These are phyloP conservation scores for Pseudolycoriella hygida DNA, from an alignment of 2,888 invertebrate species.

Conservation along the genomic window DNA sequence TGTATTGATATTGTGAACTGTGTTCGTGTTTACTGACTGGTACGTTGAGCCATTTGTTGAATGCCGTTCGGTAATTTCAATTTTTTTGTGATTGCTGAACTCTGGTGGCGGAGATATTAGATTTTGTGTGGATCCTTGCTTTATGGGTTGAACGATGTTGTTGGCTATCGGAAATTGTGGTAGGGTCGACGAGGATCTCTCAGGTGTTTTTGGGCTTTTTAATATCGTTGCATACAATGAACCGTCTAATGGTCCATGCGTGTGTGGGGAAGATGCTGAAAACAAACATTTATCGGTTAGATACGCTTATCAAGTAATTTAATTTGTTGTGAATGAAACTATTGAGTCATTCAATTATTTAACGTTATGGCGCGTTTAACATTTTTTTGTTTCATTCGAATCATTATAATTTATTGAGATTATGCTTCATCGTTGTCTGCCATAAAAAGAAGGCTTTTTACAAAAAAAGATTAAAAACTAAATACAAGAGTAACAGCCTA, in stretches of 20 bases:
- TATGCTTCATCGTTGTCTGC: too few relatives aligned
- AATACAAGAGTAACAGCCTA: too few relatives aligned
- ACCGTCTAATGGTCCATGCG: slow-evolving; percentile 75
- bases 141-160: slow-evolving; percentile 2
- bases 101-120: slow-evolving; percentile 13
- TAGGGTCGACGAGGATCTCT: neutral
- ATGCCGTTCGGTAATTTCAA: slow-evolving; percentile 7
- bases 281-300: neutral
- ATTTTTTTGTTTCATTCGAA: too few relatives aligned
- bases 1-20: neutral
- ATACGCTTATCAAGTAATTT: too few relatives aligned
- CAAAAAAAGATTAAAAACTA: too few relatives aligned
- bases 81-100: slow-evolving; percentile 10
- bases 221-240: slow-evolving; percentile 66
- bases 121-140: slow-evolving; percentile 6
- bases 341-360: too few relatives aligned
- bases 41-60: slow-evolving; percentile 11
- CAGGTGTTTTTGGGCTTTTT: slow-evolving; percentile 15
- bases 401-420: too few relatives aligned
- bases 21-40: slow-evolving; percentile 6
- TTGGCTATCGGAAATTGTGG: slow-evolving; percentile 6
- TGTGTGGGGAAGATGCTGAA: slow-evolving; percentile 33
- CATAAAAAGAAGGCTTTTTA: too few relatives aligned
- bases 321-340: too few relatives aligned
- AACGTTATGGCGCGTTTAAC: too few relatives aligned